Base-by-base conservation (phyloP, 2,888 invertebrate species). In the Drosophila mimica region DNA sequence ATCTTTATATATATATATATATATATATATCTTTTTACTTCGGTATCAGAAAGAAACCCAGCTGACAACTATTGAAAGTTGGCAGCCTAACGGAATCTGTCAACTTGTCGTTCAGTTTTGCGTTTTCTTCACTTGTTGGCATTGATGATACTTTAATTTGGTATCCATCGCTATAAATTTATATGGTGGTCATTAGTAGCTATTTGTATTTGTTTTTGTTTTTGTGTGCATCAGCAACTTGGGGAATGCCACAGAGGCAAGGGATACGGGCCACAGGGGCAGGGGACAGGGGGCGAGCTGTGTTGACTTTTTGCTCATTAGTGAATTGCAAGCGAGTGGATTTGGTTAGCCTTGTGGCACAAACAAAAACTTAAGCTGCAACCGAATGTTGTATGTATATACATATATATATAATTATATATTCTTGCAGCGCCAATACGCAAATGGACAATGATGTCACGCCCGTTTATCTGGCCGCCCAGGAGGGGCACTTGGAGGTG, bases 391-490 rank as follows among this genome's bases (percentile, higher is more conserved):
- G 38, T 40, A 25, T 11, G 17, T 34, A 34, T 53, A 0, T n/a
- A 1, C 7, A 13, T 4, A 20, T 40, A 3, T n/a, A 11, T 40
- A 11, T 13, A 17, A 13, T 8, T 28, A 0, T 31, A 11, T 36
- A 43, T 20, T 17, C 6, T 93, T 94, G 57, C 94, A 97, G 97
- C 94, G 97, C 97, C 82, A 97, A 98, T 94, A 96, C 96, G 85
- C 97, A 97, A 93, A 97, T 97, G 97, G 97, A 97, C 94, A 97
- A 97, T 93, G 97, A 97, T 93, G 97, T 97, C 84, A 97, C 97
- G 40, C 97, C 97, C 53, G 97, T 97, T 40, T 98, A 98, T 93
- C 94, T 98, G 90, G 97, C 98, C 15, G 97, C 97, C 1, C 97
- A 98, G 93, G 97, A 97, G 91, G 97, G 98, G 1, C 97, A 97